Conservation (phyloP, 2,797 vertebrate species). For the Coregonus sp. region DNA sequence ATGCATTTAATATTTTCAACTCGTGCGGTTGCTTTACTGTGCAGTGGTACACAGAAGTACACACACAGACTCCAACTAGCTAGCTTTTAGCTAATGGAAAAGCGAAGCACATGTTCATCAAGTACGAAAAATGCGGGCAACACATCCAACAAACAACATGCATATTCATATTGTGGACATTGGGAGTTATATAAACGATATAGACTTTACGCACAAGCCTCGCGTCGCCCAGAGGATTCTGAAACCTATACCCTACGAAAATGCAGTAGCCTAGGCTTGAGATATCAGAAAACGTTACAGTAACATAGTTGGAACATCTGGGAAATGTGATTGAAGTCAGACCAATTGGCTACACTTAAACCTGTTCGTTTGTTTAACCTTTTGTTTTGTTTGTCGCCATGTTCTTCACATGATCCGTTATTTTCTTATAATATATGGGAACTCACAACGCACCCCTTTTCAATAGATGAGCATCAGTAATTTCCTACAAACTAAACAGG, state of each 20-base stretch:
- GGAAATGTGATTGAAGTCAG: neutral
- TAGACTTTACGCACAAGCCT: slow-evolving; percentile 1
- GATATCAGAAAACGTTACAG: neutral
- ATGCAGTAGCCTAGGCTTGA: slow-evolving; percentile 5
- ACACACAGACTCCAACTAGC: no score
- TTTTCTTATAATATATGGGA: neutral
- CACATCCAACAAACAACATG: no score
- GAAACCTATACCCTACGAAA: neutral
- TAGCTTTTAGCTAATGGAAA: no score
- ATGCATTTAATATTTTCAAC: no score
- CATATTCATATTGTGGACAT: no score
- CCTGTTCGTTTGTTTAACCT: neutral
- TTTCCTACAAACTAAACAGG: neutral
- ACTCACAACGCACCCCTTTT: neutral
- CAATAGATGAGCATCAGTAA: neutral
- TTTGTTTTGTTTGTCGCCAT: neutral
- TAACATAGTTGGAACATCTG: neutral
- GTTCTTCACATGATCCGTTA: neutral
- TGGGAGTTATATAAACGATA: neutral
- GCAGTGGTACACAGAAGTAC: no score
- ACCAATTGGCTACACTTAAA: neutral
- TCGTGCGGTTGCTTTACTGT: no score
- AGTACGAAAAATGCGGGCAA: no score
- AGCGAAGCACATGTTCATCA: no score
- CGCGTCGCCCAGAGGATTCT: neutral